Evolutionary conservation across 2,888 invertebrate species (phyloP).

Genomic region (Calliphora vomitoria): DNA sequence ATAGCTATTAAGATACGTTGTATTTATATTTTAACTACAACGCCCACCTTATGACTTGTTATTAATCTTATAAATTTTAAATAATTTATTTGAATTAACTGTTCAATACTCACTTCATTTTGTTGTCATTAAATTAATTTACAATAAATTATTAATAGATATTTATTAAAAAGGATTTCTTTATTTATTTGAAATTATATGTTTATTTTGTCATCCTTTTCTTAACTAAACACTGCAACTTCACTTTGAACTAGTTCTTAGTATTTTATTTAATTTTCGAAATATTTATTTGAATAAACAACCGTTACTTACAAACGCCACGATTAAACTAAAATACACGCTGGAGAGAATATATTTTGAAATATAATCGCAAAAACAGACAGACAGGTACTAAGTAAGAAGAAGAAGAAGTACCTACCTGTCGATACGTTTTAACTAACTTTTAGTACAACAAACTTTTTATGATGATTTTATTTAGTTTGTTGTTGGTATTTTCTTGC

Average conservation of each 20-base stretch:
- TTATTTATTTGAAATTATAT: background rate
- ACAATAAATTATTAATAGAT: background rate
- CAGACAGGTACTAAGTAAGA: background rate
- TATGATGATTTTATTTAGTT: constrained; percentile 10
- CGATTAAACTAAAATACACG: constrained; percentile 29
- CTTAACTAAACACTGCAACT: background rate
- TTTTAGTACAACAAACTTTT: constrained; percentile 28
- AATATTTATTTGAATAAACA: constrained; percentile 13
- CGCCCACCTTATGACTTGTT: background rate
- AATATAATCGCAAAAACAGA: constrained; percentile 31
- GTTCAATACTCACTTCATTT: constrained; percentile 31
- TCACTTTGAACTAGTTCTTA: background rate
- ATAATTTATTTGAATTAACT: background rate
- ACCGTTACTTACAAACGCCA: constrained; percentile 30
- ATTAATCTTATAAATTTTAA: background rate
- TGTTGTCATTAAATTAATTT: background rate
- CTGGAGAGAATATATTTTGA: background rate
- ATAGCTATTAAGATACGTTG: background rate
- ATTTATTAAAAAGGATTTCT: background rate
- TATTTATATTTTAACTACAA: background rate
- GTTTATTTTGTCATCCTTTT: background rate
- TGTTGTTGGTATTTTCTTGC: constrained; percentile 13
- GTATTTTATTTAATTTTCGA: background rate
- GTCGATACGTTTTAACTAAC: constrained; percentile 39
- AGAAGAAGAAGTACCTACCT: constrained; percentile 15